Conservation (phyloP, 2,797 vertebrate genomes). For the Rhabdophis nuchalis region DNA sequence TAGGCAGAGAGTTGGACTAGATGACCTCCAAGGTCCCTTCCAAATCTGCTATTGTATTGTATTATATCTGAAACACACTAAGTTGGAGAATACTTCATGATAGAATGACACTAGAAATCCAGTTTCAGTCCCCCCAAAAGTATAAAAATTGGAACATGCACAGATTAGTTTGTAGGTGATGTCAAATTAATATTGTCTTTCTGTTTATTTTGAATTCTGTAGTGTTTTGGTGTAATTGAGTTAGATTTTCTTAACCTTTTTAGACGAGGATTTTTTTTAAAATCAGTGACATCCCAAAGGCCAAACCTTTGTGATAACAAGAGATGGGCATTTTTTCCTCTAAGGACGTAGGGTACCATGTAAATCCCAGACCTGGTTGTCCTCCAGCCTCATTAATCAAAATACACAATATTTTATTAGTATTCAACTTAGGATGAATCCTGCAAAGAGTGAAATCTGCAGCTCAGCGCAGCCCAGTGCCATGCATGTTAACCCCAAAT, state of each 20-base stretch:
- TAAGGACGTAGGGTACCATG: too few relatives aligned
- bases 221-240: not conserved
- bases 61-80: not conserved
- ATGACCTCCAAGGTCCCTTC: too few relatives aligned
- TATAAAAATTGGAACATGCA: not conserved
- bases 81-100: not conserved
- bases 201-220: not conserved
- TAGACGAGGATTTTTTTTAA: not conserved
- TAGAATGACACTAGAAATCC: not conserved
- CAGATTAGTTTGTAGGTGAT: not conserved
- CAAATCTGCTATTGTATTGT: too few relatives aligned
- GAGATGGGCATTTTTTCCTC: not conserved
- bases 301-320: not conserved
- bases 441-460: too few relatives aligned
- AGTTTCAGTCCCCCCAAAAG: not conserved
- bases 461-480: too few relatives aligned
- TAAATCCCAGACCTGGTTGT: not conserved
- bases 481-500: not conserved
- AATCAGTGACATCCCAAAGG: not conserved
- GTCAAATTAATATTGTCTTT: not conserved
- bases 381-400: not conserved
- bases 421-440: too few relatives aligned
- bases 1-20: too few relatives aligned
- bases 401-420: too few relatives aligned
- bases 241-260: not conserved